These are phyloP conservation scores for Stichodactyla mertensii DNA, from an alignment of 64 coral and sea anemone genomes.

Conservation along the genomic window DNA sequence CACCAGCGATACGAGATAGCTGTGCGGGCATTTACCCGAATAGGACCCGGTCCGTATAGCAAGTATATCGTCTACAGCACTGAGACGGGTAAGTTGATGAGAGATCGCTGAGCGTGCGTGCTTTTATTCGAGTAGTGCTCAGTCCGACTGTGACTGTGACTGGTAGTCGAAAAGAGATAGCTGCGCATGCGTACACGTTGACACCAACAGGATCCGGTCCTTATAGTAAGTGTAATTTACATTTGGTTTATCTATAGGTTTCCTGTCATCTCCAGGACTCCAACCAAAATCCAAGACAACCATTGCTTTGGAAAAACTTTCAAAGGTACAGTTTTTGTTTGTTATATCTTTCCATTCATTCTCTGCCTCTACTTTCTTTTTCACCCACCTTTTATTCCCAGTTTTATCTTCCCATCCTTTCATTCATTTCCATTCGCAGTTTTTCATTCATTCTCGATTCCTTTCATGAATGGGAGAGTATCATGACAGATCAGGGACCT, in stretches of 20 bases:
- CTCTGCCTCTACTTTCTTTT: not conserved
- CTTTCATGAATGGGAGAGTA: too few species aligned
- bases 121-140: too few species aligned
- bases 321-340: conserved; percentile 10
- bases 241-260: not conserved
- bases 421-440: not conserved
- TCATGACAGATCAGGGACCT: not conserved
- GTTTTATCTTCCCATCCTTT: not conserved
- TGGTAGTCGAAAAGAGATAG: too few species aligned
- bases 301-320: conserved; percentile 37
- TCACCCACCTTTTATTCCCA: too few species aligned
- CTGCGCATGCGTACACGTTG: too few species aligned
- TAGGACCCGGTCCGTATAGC: conserved; percentile 50
- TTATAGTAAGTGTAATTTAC: too few species aligned
- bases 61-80: not conserved
- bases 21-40: conserved; percentile 40
- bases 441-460: not conserved
- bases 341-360: not conserved
- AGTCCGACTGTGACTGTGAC: too few species aligned
- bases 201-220: too few species aligned
- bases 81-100: not conserved
- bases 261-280: not conserved
- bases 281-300: conserved; percentile 41
- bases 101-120: not conserved
- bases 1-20: conserved; percentile 22